Conservation (phyloP, 2,113 vertebrate species). For the Arothron firmamentum region DNA sequence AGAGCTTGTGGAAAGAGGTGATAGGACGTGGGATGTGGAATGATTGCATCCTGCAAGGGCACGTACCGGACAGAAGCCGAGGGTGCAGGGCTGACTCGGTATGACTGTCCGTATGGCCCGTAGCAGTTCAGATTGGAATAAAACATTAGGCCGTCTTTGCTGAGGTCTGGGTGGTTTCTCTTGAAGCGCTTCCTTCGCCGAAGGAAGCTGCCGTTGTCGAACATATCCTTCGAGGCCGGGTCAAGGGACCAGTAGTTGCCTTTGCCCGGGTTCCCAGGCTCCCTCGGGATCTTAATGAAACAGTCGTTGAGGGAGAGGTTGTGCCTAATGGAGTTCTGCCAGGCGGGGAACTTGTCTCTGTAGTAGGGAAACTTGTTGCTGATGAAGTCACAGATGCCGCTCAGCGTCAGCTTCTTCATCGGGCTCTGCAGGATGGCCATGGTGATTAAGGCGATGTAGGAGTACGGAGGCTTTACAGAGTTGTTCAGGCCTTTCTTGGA, state of each 20-base stretch:
- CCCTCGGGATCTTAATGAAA: slow-evolving; percentile 92
- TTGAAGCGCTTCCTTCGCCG: slow-evolving; percentile 89
- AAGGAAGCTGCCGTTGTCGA: slow-evolving; percentile 89
- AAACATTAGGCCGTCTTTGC: slow-evolving; percentile 70
- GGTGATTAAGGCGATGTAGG: slow-evolving; percentile 90
- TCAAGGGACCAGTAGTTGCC: slow-evolving; percentile 94
- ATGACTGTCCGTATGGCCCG: slow-evolving; percentile 67
- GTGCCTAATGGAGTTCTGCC: slow-evolving; percentile 96
- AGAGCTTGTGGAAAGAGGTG: slow-evolving; percentile 42
- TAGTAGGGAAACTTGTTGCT: slow-evolving; percentile 89
- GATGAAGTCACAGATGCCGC: slow-evolving; percentile 91
- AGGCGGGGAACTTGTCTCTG: slow-evolving; percentile 84
- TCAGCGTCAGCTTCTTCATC: slow-evolving; percentile 83
- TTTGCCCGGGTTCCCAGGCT: slow-evolving; percentile 93
- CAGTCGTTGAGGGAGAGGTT: slow-evolving; percentile 97
- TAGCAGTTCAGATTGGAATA: slow-evolving; percentile 67
- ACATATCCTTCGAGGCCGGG: slow-evolving; percentile 89
- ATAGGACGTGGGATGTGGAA: slow-evolving; percentile 55
- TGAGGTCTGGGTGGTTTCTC: slow-evolving; percentile 70
- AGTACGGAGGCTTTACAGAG: slow-evolving; percentile 84
- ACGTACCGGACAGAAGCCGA: slow-evolving; percentile 58
- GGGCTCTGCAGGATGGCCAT: slow-evolving; percentile 92
- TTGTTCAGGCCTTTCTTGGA: slow-evolving; percentile 42
- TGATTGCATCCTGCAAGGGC: slow-evolving; percentile 60
- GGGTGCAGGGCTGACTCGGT: slow-evolving; percentile 52